Evolutionary conservation across 1,140 invertebrate species (phyloP).

Genomic region (Papilio glaucus): DNA sequence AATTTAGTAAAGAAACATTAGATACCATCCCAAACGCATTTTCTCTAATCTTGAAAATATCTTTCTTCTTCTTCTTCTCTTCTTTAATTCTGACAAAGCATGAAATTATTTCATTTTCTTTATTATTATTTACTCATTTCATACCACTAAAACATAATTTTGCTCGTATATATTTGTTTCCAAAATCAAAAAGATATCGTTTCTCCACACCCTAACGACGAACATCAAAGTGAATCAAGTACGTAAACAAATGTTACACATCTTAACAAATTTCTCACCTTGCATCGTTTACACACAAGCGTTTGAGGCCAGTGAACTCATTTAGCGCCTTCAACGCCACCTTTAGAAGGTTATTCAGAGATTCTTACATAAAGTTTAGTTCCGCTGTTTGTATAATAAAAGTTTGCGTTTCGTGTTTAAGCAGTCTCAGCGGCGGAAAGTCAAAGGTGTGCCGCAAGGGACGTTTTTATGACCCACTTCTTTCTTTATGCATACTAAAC

Average conservation of each 20-base stretch:
- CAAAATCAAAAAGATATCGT: too few species aligned
- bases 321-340: conserved; percentile 30
- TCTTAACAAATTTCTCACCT: conserved; percentile 22
- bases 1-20: too few species aligned
- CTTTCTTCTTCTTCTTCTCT: too few species aligned
- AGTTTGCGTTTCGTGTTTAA: conserved; percentile 23
- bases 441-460: conserved; percentile 24
- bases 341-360: conserved; percentile 28
- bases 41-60: too few species aligned
- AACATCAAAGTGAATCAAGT: not conserved
- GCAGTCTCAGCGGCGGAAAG: not conserved
- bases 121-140: too few species aligned
- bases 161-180: too few species aligned
- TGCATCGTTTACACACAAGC: not conserved
- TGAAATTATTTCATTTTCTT: too few species aligned
- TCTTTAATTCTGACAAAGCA: too few species aligned
- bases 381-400: conserved; percentile 25
- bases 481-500: not conserved
- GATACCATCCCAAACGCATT: too few species aligned
- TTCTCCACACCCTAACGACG: not conserved
- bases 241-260: conserved; percentile 28
- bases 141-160: too few species aligned
- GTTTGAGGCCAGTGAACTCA: conserved; percentile 14
- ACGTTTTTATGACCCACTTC: conserved; percentile 16
- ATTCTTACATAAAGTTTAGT: conserved; percentile 33